Percentiles rank a stretch among this genome's conserved stretches.
Conservation (phyloP, 2,113 vertebrate species). For the Prionailurus bengalensis region DNA sequence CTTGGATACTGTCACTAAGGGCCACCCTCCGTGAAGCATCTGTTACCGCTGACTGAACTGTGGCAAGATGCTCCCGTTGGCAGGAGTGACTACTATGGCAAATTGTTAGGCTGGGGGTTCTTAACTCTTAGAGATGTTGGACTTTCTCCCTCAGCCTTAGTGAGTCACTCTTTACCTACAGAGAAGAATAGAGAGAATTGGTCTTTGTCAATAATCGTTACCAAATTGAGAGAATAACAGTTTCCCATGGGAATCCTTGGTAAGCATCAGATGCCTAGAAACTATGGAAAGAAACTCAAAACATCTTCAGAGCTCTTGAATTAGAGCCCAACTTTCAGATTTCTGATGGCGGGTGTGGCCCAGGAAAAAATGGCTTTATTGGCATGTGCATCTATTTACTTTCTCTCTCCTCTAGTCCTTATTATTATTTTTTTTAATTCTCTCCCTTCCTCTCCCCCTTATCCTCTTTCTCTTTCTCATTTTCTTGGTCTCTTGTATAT, state of each 20-base stretch:
- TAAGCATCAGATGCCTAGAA: slow-evolving; percentile 37
- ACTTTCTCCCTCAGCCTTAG: neutral
- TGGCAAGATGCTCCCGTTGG: neutral
- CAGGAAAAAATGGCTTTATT: neutral
- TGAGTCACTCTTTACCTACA: slow-evolving; percentile 62
- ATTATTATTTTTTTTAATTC: neutral
- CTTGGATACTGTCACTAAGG: neutral
- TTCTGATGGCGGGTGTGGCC: neutral
- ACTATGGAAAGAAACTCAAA: slow-evolving; percentile 50
- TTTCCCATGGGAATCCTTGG: neutral
- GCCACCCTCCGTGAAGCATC: slow-evolving; percentile 48
- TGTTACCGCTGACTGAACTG: neutral
- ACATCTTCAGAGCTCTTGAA: slow-evolving; percentile 39
- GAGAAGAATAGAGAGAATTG: slow-evolving; percentile 9
- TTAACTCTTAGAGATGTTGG: neutral
- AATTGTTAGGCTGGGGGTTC: neutral
- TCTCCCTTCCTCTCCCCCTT: neutral
- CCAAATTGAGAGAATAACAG: neutral
- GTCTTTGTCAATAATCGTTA: neutral
- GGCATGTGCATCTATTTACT: neutral
- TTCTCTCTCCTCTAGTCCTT: neutral
- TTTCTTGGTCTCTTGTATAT: neutral
- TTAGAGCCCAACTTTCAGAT: slow-evolving; percentile 32
- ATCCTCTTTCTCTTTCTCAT: neutral
- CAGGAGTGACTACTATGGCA: neutral